Evolutionary conservation across 2,888 invertebrate genomes (phyloP).

Genomic region (Conistra vaccinii): DNA sequence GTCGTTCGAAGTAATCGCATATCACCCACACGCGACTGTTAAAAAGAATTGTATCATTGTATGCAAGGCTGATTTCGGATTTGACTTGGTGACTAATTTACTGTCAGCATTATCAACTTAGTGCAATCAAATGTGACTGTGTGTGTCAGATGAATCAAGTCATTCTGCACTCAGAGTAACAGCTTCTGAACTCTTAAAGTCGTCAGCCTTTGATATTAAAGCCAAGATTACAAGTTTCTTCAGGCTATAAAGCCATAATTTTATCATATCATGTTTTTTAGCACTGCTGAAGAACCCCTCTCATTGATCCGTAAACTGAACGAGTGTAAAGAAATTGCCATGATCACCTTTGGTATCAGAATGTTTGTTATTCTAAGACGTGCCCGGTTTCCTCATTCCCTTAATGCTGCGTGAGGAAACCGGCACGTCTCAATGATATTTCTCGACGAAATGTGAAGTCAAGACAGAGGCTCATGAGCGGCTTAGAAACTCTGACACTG

Average conservation of each 20-base stretch:
- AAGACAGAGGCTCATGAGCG: too few species aligned
- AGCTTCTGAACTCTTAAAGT: background rate
- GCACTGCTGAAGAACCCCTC: too few species aligned
- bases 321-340: background rate
- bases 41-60: background rate
- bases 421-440: too few species aligned
- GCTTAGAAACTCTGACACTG: too few species aligned
- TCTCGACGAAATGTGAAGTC: too few species aligned
- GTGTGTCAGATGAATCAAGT: background rate
- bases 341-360: background rate
- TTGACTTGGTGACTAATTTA: background rate
- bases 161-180: background rate
- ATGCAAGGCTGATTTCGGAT: background rate
- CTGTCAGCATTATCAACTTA: background rate
- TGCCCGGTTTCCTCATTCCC: too few species aligned
- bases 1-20: slow-evolving; percentile 21
- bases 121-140: background rate
- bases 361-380: too few species aligned
- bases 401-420: too few species aligned
- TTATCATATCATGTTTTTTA: background rate
- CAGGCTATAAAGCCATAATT: background rate
- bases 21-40: slow-evolving; percentile 26
- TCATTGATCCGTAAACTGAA: too few species aligned
- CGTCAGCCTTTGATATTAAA: background rate
- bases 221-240: background rate